These are phyloP conservation scores for Ophiodon elongatus DNA, from an alignment of 2,113 vertebrate species.

Conservation along the genomic window DNA sequence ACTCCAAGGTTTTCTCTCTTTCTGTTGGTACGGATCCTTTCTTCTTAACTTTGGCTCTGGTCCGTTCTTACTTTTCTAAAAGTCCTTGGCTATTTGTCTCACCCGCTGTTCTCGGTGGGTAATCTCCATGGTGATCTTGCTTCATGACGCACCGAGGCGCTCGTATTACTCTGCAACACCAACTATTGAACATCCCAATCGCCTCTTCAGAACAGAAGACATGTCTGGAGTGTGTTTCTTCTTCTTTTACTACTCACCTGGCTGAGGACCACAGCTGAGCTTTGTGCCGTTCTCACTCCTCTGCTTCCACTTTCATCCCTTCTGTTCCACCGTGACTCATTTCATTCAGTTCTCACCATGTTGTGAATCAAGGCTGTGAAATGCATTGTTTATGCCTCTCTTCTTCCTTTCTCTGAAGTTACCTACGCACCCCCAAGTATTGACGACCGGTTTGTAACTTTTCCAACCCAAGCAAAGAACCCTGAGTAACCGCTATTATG, in stretches of 20 bases:
- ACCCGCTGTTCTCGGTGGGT: neutral
- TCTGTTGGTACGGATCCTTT: neutral
- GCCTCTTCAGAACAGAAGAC: neutral
- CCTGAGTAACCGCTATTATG: conserved; percentile 12
- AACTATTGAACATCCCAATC: neutral
- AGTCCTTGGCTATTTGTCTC: neutral
- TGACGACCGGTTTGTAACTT: conserved; percentile 22
- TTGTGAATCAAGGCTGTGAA: conserved; percentile 44
- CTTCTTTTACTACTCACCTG: too few species aligned
- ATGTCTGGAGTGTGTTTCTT: too few species aligned
- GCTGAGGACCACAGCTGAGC: neutral
- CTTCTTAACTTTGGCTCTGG: neutral
- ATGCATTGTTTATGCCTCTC: conserved; percentile 3
- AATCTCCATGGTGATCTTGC: conserved; percentile 17
- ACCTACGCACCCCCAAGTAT: conserved; percentile 14
- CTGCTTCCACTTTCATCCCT: conserved; percentile 15
- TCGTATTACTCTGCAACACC: neutral
- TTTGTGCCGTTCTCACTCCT: neutral
- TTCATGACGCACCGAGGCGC: neutral
- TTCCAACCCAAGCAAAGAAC: conserved; percentile 13
- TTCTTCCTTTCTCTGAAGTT: conserved; percentile 10
- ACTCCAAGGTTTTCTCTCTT: neutral
- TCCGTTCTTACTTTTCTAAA: neutral
- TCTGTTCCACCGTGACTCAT: conserved; percentile 38
- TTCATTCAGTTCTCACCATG: conserved; percentile 37